A percentile compares a stretch with the other conserved stretches of the same genome.
These are phyloP conservation scores for Apogon talboti DNA, from an alignment of 2,797 vertebrate species.

Conservation along the genomic window DNA sequence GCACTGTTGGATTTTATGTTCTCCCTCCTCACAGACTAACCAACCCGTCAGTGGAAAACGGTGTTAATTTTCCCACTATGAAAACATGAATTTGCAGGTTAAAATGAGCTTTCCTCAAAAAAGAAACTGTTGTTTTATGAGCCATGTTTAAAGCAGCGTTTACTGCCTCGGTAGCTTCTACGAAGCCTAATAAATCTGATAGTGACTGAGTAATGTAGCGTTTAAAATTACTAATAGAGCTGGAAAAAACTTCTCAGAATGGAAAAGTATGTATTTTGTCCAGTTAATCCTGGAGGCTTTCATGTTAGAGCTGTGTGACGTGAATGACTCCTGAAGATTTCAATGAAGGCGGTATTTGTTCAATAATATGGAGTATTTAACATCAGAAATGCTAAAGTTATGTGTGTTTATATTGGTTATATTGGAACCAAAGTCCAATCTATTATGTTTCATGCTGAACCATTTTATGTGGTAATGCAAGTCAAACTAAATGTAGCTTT, in stretches of 20 bases:
- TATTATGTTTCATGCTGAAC: no score
- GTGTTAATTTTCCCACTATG: conserved; percentile 10
- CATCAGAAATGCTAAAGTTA: background rate
- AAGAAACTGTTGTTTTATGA: conserved; percentile 43
- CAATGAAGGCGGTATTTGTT: background rate
- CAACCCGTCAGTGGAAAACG: conserved; percentile 9
- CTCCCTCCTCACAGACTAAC: background rate
- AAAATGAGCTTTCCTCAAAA: conserved; percentile 24
- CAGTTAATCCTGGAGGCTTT: conserved; percentile 10
- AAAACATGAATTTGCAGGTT: conserved; percentile 22
- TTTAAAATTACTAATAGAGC: conserved; percentile 7
- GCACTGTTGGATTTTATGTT: background rate
- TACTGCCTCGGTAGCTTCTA: conserved; percentile 20
- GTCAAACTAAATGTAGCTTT: no score
- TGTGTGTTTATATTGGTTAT: no score
- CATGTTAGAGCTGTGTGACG: background rate
- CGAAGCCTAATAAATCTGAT: conserved; percentile 33
- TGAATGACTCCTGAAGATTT: background rate
- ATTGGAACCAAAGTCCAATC: no score
- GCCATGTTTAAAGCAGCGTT: conserved; percentile 15
- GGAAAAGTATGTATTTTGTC: conserved; percentile 18
- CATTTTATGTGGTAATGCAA: no score
- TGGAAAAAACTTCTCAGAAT: conserved; percentile 5
- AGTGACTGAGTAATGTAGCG: conserved; percentile 35
- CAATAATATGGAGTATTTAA: background rate